Base-by-base conservation (phyloP, 1,140 invertebrate genomes). In the Planococcus citri region DNA sequence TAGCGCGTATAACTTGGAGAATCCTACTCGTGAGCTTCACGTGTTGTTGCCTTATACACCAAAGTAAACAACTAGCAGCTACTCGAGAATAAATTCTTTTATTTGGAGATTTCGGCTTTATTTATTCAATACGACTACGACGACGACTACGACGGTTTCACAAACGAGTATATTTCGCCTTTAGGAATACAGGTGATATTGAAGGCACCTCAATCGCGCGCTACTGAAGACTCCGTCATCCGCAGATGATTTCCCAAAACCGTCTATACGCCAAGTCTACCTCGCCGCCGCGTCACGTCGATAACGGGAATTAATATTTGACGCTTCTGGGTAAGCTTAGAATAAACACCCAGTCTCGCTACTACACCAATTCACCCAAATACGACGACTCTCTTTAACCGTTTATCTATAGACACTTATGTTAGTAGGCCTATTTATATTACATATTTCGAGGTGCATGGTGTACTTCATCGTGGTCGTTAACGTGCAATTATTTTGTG, bases 31-130 rank as follows among this genome's bases (percentile, higher is more conserved):
- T 10, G 37, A n/a, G n/a, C n/a, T n/a, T n/a, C 21, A 64, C 20
- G 4, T 25, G 24, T 25, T 64, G 60, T 64, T 64, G 24, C 60
- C 4, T 64, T 64, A 64, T 64, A 17, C n/a, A n/a, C 60, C 60
- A 64, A 64, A 64, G 25, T 64, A 64, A 64, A 64, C 22, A 64
- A 64, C 60, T 64, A 14, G 60, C 21, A 64, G 60, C 60, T 64
- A 64, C 60, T 64, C 60, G 22, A 64, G 60, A 64, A 64, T 27
- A 64, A 64, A 64, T 64, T 64, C 60, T 64, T 64, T 64, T 64
- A 64, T 64, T 64, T 64, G 60, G 20, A 22, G 22, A 64, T 64
- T 64, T 64, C 60, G 10, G 10, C 10, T 64, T 64, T 64, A 27
- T 64, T 64, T 64, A 64, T 64, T 64, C 60, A 64, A 64, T 64